Conservation (phyloP, 2,113 vertebrate species). For the Gadus macrocephalus region DNA sequence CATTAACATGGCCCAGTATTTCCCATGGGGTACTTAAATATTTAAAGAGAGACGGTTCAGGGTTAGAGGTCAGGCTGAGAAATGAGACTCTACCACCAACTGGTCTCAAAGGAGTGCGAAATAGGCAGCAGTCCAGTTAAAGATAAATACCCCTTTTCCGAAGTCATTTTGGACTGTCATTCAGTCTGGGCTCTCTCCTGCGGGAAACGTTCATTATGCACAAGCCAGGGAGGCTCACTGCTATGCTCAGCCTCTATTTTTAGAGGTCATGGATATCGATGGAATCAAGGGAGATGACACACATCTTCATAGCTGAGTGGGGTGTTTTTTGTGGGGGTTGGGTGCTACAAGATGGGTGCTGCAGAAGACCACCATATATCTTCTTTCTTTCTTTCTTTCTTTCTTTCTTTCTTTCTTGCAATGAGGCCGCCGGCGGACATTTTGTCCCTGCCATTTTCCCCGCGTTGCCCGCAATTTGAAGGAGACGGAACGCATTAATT, state of each 20-base stretch:
- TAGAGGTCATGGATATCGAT: conserved; percentile 46
- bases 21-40: background rate
- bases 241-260: conserved; percentile 29
- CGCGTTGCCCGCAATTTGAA: too few relatives aligned
- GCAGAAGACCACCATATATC: background rate
- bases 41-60: background rate
- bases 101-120: background rate
- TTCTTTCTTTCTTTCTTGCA: too few relatives aligned
- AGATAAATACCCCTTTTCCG: background rate
- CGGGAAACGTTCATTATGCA: conserved; percentile 21
- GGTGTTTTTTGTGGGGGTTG: conserved; percentile 13
- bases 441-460: too few relatives aligned
- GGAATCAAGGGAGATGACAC: conserved; percentile 39
- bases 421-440: too few relatives aligned
- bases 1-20: background rate
- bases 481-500: too few relatives aligned
- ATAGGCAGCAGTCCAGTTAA: background rate
- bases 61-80: conserved; percentile 1
- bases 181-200: conserved; percentile 1
- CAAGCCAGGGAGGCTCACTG: conserved; percentile 9
- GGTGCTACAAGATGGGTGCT: too few relatives aligned
- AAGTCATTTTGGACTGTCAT: conserved; percentile 9
- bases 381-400: too few relatives aligned
- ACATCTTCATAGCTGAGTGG: conserved; percentile 42
- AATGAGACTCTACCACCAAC: background rate